A percentile compares a stretch with the other conserved stretches of the same genome.
These are phyloP conservation scores for Dendrocincla fuliginosa DNA, from an alignment of 2,797 vertebrate genomes.

Conservation along the genomic window DNA sequence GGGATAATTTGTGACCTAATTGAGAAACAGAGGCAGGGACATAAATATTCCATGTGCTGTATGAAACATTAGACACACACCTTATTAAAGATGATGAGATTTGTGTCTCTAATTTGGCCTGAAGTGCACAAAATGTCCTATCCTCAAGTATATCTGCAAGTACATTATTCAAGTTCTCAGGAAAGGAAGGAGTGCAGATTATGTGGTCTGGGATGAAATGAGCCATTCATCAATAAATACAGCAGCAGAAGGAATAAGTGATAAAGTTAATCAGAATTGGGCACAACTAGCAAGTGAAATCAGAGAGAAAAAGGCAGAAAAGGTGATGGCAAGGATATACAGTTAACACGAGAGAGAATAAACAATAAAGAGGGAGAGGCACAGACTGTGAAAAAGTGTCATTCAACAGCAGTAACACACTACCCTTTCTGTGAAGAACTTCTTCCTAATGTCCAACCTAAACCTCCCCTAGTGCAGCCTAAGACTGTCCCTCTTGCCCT, in stretches of 20 bases:
- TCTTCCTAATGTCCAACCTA: too few species aligned
- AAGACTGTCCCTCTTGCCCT: too few species aligned
- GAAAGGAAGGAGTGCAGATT: not conserved
- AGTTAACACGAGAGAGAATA: not conserved
- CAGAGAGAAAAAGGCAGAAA: not conserved
- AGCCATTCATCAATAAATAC: not conserved
- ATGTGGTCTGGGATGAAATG: not conserved
- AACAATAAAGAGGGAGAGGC: not conserved
- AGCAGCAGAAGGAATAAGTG: not conserved
- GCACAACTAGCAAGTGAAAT: not conserved
- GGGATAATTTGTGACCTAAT: conserved; percentile 8
- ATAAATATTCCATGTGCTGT: not conserved
- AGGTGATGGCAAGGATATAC: not conserved
- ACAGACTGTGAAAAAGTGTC: not conserved
- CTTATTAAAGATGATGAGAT: conserved; percentile 2
- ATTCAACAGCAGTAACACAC: not conserved
- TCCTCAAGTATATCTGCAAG: not conserved
- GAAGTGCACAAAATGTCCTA: not conserved
- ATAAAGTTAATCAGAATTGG: not conserved
- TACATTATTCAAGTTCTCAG: not conserved
- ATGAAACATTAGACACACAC: not conserved
- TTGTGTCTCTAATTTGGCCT: conserved; percentile 5
- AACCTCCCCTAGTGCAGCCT: too few species aligned
- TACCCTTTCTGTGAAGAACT: not conserved
- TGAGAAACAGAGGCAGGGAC: not conserved